Evolutionary conservation across 2,113 vertebrate genomes (phyloP), one percentile per base, ranked within the genome.

Genomic region (Probosciger aterrimus): DNA sequence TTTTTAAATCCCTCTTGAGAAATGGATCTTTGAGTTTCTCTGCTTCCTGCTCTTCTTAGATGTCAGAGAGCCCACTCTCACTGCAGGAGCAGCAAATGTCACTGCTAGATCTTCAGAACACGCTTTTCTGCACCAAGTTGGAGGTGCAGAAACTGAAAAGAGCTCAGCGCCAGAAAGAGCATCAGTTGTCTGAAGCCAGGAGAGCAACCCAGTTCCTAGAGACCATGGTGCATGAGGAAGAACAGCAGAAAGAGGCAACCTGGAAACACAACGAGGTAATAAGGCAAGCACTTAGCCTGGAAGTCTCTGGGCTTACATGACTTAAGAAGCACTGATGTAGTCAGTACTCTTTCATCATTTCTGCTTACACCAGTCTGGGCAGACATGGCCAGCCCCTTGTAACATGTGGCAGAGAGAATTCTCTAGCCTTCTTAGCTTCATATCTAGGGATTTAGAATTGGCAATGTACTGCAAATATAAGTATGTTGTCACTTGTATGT

Each of bases 181-280:
- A 98, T 57, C 97, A 97, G 5, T 96, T 98, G 90, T 93, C 97
- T 10, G 98, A 99, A 87, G 98, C 98, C 91, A 97, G 60, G 65
- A 96, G 96, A 16, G 86, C 97, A 60, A 65, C 97, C 76, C 98
- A 98, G 37, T 98, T 98, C 47, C 97, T 98, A 11, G 98, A 99
- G 87, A 90, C 93, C 6, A 95, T 97, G 4, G 95, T 99, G 33
- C 97, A 95, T 22, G 98, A 97, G 65, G 97, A 97, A 27, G 97
- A 99, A 75, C 97, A 97, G 95, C 99, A 99, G 96, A 97, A 97
- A 74, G 98, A 98, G 92, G 98, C 98, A 27, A 94, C 98, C 0
- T 97, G 98, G 97, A 98, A 97, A 65, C 99, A 99, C 97, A 99
- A 98, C 94, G 98, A 98, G 98, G 99, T 99, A 93, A 30, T 99